Base-by-base conservation (phyloP, 2,113 vertebrate genomes). In the Bucco capensis region DNA sequence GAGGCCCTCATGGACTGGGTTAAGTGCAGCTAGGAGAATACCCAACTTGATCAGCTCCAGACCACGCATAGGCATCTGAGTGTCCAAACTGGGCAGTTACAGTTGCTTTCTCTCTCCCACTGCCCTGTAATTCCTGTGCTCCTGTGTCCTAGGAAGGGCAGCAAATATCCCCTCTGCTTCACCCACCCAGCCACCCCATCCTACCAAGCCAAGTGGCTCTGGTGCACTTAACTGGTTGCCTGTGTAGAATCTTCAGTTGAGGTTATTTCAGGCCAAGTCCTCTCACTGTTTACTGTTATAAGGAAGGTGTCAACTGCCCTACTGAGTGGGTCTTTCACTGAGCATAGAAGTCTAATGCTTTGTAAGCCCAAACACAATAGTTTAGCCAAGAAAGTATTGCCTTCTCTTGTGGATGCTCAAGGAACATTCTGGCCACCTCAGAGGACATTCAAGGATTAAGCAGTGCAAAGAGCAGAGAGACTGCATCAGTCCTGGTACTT, bases 81-180 rank as follows among this genome's bases (percentile, higher is more conserved):
- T 14, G 15, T 37, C 60, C 46, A 38, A 47, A 31, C n/a, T 3
- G 12, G 23, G 25, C 21, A 51, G 19, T 8, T 31, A 27, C 0
- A 0, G 7, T 7, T 0, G 0, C 22, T 80, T 86, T 37, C 17
- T 58, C 9, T 67, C 47, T 67, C 12, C 22, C 21, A 6, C 47
- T 62, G 33, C 22, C 33, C 9, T 40, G 33, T 28, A 33, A 64
- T 38, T 82, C 25, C 44, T 42, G n/a, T 58, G 47, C 30, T 66
- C 24, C 66, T 47, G 62, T 2, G 9, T 37, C 30, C 13, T 24
- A 44, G 33, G 38, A 67, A 67, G 71, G 19, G 25, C 47, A 71
- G 23, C 2, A 14, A 8, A 33, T 5, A 11, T 51, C 5, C 19
- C 2, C 6, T 33, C 18, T 25, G 14, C 5, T 18, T 53, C 46